Evolutionary conservation across 1,140 invertebrate species (phyloP).

Genomic region (Pachyrhynchus sulphureomaculatus): DNA sequence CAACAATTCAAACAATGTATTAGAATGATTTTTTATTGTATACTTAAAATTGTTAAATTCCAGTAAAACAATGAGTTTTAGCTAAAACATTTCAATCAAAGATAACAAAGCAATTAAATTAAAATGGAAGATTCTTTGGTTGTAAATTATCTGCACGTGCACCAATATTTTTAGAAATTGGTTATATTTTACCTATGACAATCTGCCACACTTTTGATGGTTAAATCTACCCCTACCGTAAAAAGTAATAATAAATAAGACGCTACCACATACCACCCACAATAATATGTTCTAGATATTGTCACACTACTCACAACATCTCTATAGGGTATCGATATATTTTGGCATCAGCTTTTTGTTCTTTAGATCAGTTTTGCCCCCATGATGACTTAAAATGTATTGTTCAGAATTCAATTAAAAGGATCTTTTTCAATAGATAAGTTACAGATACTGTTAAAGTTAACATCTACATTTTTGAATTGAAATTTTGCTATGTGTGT

Average conservation of each 20-base stretch:
- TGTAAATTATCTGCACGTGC: too few relatives aligned
- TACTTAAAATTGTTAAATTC: too few relatives aligned
- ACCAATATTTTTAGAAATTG: too few relatives aligned
- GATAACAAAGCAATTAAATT: too few relatives aligned
- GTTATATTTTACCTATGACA: too few relatives aligned
- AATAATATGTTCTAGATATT: background rate
- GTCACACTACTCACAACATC: constrained; percentile 8
- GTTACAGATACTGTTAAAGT: constrained; percentile 23
- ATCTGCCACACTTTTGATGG: background rate
- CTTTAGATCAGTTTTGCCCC: background rate
- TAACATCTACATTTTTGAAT: constrained; percentile 30
- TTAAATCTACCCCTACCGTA: background rate
- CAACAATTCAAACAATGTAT: too few relatives aligned
- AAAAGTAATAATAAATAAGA: constrained; percentile 5
- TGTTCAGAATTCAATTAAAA: constrained; percentile 12
- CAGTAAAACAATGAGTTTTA: too few relatives aligned
- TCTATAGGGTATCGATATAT: constrained; percentile 5
- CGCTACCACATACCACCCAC: background rate
- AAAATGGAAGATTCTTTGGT: too few relatives aligned
- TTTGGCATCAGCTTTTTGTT: constrained; percentile 9
- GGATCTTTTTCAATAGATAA: background rate
- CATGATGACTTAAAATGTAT: background rate
- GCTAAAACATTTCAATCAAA: too few relatives aligned
- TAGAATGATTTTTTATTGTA: too few relatives aligned
- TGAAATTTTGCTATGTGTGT: constrained; percentile 26